Percentiles rank a stretch among this genome's conserved stretches.
phyloP scores from a whole-genome alignment of 2,888 invertebrate species.

The Cheilosia pagana region DNA sequence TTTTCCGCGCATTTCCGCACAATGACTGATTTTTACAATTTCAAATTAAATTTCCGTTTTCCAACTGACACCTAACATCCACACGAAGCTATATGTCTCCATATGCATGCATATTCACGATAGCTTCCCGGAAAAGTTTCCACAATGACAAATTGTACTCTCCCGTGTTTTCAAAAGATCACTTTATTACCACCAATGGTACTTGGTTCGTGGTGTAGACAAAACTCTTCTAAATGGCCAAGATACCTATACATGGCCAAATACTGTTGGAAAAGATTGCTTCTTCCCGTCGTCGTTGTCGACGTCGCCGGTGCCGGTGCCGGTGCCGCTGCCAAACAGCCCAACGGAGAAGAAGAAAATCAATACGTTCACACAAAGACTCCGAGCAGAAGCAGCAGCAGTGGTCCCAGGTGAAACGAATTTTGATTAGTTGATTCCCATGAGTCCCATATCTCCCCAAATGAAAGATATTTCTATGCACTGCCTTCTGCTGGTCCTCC shows the following conservation, averaged over 20 bases:
- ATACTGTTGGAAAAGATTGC: constrained; percentile 48
- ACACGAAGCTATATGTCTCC: too few relatives aligned
- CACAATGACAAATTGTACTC: constrained; percentile 1
- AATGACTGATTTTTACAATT: too few relatives aligned
- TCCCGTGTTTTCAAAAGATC: constrained; percentile 35
- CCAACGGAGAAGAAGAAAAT: constrained; percentile 76
- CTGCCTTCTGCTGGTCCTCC: constrained; percentile 67
- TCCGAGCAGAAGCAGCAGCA: constrained; percentile 67
- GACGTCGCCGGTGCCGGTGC: background rate
- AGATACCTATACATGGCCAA: constrained; percentile 28
- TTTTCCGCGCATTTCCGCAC: too few relatives aligned
- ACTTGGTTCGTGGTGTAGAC: constrained; percentile 19
- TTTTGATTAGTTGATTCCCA: constrained; percentile 84
- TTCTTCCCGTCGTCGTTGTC: constrained; percentile 39
- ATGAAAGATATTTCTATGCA: constrained; percentile 75
- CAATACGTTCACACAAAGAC: constrained; percentile 77
- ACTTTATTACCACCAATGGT: constrained; percentile 38
- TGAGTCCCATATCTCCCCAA: constrained; percentile 82
- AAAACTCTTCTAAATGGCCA: constrained; percentile 63
- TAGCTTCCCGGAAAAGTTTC: background rate
- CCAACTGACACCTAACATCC: too few relatives aligned
- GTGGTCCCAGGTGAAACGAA: constrained; percentile 82
- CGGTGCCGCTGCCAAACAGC: constrained; percentile 7
- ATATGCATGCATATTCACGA: too few relatives aligned
- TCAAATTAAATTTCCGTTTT: too few relatives aligned